Percentiles rank a stretch among this genome's conserved stretches.
Evolutionary conservation across 2,797 vertebrate genomes (phyloP).

Genomic region (Rhynchonycteris naso): DNA sequence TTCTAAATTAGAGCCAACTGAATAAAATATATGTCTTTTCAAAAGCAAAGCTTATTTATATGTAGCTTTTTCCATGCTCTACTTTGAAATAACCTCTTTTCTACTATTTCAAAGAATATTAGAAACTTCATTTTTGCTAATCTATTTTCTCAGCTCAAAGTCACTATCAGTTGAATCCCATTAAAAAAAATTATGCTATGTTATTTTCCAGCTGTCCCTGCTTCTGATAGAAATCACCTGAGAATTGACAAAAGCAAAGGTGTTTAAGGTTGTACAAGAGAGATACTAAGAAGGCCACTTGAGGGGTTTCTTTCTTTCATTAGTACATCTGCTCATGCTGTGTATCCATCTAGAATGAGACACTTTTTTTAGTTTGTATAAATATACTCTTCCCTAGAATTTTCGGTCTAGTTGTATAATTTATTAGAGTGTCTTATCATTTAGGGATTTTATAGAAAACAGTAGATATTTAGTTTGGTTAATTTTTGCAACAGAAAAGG

Average conservation of each 20-base stretch:
- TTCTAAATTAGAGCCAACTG: slow-evolving; percentile 28
- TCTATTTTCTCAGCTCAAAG: not conserved
- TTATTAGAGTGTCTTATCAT: not conserved
- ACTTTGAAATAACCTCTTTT: slow-evolving; percentile 11
- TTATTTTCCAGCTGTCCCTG: not conserved
- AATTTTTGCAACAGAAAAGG: not conserved
- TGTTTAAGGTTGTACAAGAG: not conserved
- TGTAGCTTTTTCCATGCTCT: not conserved
- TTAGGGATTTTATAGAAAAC: not conserved
- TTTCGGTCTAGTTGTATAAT: not conserved
- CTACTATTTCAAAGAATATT: not conserved
- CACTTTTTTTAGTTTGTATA: not conserved
- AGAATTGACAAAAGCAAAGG: slow-evolving; percentile 1
- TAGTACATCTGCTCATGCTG: slow-evolving; percentile 45
- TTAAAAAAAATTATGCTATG: not conserved
- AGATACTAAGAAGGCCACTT: not conserved
- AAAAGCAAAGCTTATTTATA: not conserved
- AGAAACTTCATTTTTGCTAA: not conserved
- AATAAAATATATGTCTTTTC: not conserved
- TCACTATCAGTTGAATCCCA: not conserved
- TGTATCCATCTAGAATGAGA: not conserved
- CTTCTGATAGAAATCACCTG: not conserved
- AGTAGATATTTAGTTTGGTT: not conserved
- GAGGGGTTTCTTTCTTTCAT: not conserved
- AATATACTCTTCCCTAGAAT: not conserved